Base-by-base conservation (phyloP, 2,797 vertebrate genomes). In the Gambelia wislizenii region DNA sequence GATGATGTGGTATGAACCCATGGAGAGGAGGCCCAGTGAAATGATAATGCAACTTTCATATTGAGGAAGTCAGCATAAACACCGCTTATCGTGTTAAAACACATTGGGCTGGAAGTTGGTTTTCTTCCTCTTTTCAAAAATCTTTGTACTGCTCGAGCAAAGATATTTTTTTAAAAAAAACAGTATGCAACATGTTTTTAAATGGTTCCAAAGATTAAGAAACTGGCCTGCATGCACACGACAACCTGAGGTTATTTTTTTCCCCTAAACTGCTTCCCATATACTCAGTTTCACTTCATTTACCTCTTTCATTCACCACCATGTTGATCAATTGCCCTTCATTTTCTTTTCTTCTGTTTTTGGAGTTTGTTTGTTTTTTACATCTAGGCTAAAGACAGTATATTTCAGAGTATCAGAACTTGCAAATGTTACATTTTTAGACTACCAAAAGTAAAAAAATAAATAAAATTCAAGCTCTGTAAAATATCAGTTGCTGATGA, bases 101-200 rank as follows among this genome's bases (percentile, higher is more conserved):
- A 93, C 56, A 92, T 86, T 90, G 90, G 79, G 10, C 12, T 47
- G 47, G 16, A 20, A 76, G 54, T 88, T n/a, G 0, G 33, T 83
- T 94, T 91, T 92, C 44, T 81, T 93, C 70, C n/a, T 92, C 87
- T 89, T 91, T 91, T 49, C 47, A 90, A 91, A 89, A 0, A 1
- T 78, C 44, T 76, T 5, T 27, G 12, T 82, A 75, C 6, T 25
- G 84, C 90, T 89, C 6, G 52, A 67, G 27, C 52, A 59, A 16
- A 84, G 81, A 83, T 27, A 30, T 20, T 42, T 39, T 69, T 69
- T 36, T 6, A 44, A 70, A 85, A 85, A 89, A n/a, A 54, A 80
- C 39, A 36, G 12, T 12, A 61, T 39, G 6, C 36, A 74, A 20
- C 39, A 59, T 72, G 44, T 79, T 72, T 79, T 59, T n/a, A 36